Base-by-base conservation (phyloP, 2,888 invertebrate genomes). In the Rhagophthalmus giganteus region DNA sequence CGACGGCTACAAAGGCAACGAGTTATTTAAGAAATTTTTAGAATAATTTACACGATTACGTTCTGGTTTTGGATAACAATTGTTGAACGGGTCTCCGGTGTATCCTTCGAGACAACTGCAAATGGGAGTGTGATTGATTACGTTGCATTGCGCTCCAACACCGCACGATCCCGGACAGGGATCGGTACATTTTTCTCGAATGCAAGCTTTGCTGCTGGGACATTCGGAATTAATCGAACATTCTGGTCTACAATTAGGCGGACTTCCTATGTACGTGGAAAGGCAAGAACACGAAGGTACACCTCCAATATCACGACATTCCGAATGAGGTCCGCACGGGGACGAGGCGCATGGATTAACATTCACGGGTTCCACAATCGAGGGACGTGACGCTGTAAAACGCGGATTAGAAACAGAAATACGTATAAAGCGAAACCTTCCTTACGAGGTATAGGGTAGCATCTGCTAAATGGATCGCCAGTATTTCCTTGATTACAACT, bases 81-180 rank as follows among this genome's bases (percentile, higher is more conserved):
- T 62, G 54, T 76, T 81, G 66, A 88, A 87, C n/a, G 89, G 87
- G 76, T 89, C 86, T 12, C 90, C 90, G 2, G 78, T 80, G 60
- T 81, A 87, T 32, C 86, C 86, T 14, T 80, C 76, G 2, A 80
- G 76, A 67, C 90, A 91, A 16, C 82, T 82, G 68, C 90, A 91
- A 60, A 84, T 83, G 2, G 90, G 87, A 8, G 85, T 79, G 66
- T 90, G 90, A 64, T 84, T 85, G 59, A 87, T 83, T 7, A 89
- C 87, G 66, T 78, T 79, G 64, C 90, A 91, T 54, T 82, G 76
- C 1, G 90, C 87, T 54, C 82, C 82, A 45, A 82, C 71, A 10
- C 89, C 90, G 70, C 90, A 90, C 6, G 85, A 83, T 33, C 87
- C 88, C 5, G 85, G 85, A 64, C 90, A 90, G 1, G 90, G 89